Evolutionary conservation across 2,888 invertebrate species (phyloP), one percentile per base, ranked within the genome.

Genomic region (Drosophila melanocephala): DNA sequence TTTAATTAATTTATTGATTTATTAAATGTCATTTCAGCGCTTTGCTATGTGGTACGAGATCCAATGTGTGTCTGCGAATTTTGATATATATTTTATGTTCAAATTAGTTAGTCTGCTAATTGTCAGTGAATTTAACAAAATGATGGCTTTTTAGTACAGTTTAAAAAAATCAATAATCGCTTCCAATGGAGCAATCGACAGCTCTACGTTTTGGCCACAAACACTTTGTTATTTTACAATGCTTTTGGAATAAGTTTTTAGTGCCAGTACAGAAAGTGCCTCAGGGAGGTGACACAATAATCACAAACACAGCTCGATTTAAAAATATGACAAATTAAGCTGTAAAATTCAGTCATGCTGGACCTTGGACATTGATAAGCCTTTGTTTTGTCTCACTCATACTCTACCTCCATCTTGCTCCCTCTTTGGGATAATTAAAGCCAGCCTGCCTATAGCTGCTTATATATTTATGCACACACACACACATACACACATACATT

Each of bases 281-380:
- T 44, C 30, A 16, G 65, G 81, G 77, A 81, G 35, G 56, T 69
- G 81, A 64, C 73, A 81, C 77, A 79, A 61, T 77, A 77, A 66
- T 77, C 57, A 61, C 10, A 73, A 35, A 9, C 33, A 56, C 42
- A 33, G 10, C 33, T 60, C 32, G 22, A 62, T 55, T 51, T 19
- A 62, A 33, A 60, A 47, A 28, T 57, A 53, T 61, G 16, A 22
- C 16, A 77, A 60, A 66, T 76, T 39, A 57, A 60, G 55, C 67
- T 68, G 69, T 16, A 61, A 56, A 35, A 44, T 61, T 58, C 1
- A 52, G 33, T 37, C 56, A 19, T 47, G 61, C 72, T 80, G 80
- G 71, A 81, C 22, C 22, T 22, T 22, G 22, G 22, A 77, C 47
- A 77, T 81, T 81, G 80, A 78, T 80, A 78, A 69, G 82, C 63